Conservation (phyloP, 2,888 invertebrate species). For the Petrolisthes manimaculis region DNA sequence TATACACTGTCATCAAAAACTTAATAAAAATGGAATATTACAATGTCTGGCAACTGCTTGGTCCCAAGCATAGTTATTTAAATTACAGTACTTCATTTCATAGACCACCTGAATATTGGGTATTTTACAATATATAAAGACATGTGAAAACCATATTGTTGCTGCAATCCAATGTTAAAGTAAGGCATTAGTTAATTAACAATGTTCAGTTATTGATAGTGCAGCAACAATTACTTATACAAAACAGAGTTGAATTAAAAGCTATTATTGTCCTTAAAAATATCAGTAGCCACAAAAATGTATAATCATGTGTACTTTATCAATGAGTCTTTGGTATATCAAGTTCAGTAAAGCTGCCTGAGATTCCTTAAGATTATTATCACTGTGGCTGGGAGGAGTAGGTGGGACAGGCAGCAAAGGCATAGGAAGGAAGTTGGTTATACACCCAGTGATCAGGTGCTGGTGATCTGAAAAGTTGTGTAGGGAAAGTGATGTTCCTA, state of each 20-base stretch:
- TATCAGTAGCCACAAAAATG: not conserved
- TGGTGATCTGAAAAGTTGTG: conserved; percentile 47
- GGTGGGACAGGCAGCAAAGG: conserved; percentile 45
- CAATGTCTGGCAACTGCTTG: too few relatives aligned
- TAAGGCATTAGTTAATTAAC: too few relatives aligned
- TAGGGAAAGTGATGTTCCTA: conserved; percentile 37
- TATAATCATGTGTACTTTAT: not conserved
- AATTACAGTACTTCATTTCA: too few relatives aligned
- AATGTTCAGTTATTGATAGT: too few relatives aligned
- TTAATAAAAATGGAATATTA: too few relatives aligned
- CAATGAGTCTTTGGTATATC: not conserved
- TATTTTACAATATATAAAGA: too few relatives aligned
- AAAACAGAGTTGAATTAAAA: not conserved
- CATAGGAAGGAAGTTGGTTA: conserved; percentile 56
- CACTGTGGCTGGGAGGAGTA: conserved; percentile 29
- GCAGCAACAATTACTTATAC: too few relatives aligned
- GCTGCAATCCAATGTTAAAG: too few relatives aligned
- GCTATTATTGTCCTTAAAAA: not conserved
- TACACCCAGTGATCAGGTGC: conserved; percentile 60
- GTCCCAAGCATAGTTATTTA: too few relatives aligned
- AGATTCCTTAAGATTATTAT: not conserved
- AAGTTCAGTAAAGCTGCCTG: not conserved
- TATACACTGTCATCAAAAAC: too few relatives aligned
- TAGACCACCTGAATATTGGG: too few relatives aligned
- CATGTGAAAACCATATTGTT: too few relatives aligned